Evolutionary conservation across 2,113 vertebrate species (phyloP), one percentile per base, ranked within the genome.

Genomic region (Notothenia rossii): DNA sequence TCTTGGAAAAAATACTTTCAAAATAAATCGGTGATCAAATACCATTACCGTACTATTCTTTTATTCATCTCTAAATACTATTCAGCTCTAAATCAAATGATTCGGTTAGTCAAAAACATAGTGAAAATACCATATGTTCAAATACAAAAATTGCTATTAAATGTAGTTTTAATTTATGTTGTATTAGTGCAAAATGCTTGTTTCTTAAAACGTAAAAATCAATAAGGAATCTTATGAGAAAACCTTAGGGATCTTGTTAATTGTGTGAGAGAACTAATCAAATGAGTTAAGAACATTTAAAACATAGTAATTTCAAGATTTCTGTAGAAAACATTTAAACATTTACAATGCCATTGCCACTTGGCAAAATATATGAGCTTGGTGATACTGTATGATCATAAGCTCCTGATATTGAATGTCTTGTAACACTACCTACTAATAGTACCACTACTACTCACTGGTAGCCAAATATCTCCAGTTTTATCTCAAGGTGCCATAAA

Each of bases 401-500:
- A 29, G 29, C 29, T 29, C 29, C 29, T 29, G 29, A 29, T 29
- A 3, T 3, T 29, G 29, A 29, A 29, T 29, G 29, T 12, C 17
- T 10, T 0, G 17, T 25, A 58, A 15, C 20, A 56, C 10, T 3
- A 43, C 13, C 43, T 18, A 20, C 36, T 33, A 46, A 5, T 45
- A 15, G 18, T 18, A 13, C 15, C 13, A 22, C 62, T 33, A 6
- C 29, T 33, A 20, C 53, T 60, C n/a, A 25, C 29, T 29, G 10
- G 40, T 49, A 18, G 9, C 40, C 58, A 75, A 13, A 64, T 10
- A 63, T 22, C 45, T 77, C 48, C 15, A 0, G 13, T 65, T 70
- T 83, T 63, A 78, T 46, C 53, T 71, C 1, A 4, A 80, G 62
- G 10, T 68, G 63, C 64, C 33, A 78, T 79, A 72, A 64, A 80